Conservation (phyloP, 1,140 invertebrate species). For the Dinoponera quadriceps region DNA sequence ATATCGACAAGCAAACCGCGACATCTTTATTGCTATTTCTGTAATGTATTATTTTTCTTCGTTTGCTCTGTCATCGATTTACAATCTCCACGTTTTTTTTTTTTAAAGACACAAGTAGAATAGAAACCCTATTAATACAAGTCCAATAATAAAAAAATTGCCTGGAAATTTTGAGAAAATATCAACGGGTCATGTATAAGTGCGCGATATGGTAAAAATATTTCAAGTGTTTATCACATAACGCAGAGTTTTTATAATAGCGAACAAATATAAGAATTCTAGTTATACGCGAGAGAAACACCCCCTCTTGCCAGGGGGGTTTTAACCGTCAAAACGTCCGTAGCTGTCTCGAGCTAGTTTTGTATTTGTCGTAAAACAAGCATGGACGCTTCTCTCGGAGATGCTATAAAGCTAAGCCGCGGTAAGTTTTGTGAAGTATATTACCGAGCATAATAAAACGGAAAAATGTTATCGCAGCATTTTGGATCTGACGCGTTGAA, state of each 20-base stretch:
- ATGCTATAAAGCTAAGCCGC: slow-evolving; percentile 10
- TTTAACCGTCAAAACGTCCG: slow-evolving; percentile 32
- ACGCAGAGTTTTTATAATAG: slow-evolving; percentile 6
- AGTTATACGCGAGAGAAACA: slow-evolving; percentile 10
- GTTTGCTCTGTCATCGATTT: too few species aligned
- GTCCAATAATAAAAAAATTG: too few species aligned
- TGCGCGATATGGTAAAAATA: too few species aligned
- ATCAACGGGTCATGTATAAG: too few species aligned
- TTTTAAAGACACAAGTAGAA: too few species aligned
- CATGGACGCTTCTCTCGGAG: not conserved
- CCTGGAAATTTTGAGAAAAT: too few species aligned
- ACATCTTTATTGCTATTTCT: too few species aligned
- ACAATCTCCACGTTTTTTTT: too few species aligned
- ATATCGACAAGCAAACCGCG: too few species aligned
- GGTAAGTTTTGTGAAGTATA: slow-evolving; percentile 46
- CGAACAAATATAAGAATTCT: slow-evolving; percentile 1
- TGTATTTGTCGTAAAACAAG: slow-evolving; percentile 49
- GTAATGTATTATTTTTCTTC: too few species aligned
- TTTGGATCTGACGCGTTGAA: not conserved
- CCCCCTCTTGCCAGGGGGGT: slow-evolving; percentile 29
- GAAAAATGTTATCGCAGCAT: slow-evolving; percentile 30
- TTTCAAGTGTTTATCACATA: too few species aligned
- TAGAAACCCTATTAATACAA: too few species aligned
- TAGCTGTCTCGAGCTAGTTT: slow-evolving; percentile 19
- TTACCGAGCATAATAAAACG: slow-evolving; percentile 11